Conservation (phyloP, 2,888 invertebrate genomes). For the Druceiella hillmani region DNA sequence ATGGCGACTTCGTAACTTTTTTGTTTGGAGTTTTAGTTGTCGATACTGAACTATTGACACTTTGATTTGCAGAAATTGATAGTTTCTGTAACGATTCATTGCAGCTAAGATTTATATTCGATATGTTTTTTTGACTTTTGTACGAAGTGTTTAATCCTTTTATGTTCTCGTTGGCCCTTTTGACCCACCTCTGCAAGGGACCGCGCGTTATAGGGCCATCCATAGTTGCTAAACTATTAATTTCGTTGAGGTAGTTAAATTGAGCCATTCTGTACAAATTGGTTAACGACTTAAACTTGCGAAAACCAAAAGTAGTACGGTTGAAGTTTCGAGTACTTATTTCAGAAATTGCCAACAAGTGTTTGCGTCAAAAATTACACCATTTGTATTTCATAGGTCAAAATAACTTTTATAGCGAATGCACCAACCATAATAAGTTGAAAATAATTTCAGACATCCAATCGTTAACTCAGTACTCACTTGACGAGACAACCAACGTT, state of each 20-base stretch:
- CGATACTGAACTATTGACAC: conserved; percentile 47
- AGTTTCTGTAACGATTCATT: conserved; percentile 62
- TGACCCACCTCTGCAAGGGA: conserved; percentile 74
- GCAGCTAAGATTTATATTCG: conserved; percentile 54
- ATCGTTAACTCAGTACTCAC: too few relatives aligned
- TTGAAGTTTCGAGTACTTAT: too few relatives aligned
- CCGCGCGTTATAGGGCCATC: conserved; percentile 76
- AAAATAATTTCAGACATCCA: too few relatives aligned
- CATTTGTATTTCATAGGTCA: too few relatives aligned
- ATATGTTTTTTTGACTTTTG: conserved; percentile 43
- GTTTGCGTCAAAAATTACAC: too few relatives aligned
- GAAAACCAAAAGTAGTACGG: too few relatives aligned
- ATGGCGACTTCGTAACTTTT: conserved; percentile 62
- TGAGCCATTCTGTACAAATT: too few relatives aligned
- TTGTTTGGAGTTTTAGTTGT: conserved; percentile 56
- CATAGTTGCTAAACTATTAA: conserved; percentile 70
- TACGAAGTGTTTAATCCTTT: conserved; percentile 41
- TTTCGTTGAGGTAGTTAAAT: conserved; percentile 74
- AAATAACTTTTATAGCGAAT: too few relatives aligned
- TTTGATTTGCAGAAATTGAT: conserved; percentile 54
- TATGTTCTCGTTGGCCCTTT: conserved; percentile 58
- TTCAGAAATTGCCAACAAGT: too few relatives aligned
- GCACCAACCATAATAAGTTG: too few relatives aligned
- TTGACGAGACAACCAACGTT: too few relatives aligned
- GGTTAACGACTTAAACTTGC: too few relatives aligned